Percentiles rank a stretch among this genome's conserved stretches.
phyloP scores from a whole-genome alignment of 2,888 invertebrate genomes.

The Doris montereyensis region DNA sequence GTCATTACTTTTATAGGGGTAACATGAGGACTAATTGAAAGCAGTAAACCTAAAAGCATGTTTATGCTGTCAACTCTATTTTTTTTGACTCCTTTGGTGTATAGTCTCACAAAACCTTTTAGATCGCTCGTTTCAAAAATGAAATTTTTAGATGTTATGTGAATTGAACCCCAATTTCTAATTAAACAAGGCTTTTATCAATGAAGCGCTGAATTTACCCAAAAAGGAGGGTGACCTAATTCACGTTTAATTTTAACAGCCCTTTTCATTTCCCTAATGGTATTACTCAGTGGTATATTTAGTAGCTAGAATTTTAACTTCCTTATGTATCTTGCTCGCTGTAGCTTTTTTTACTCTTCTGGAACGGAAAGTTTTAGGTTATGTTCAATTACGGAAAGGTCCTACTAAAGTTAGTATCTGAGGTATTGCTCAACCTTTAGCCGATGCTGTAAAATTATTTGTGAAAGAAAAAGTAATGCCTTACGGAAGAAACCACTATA shows the following conservation, averaged over 20 bases:
- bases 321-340: slow-evolving; percentile 76
- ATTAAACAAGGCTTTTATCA: too few relatives aligned
- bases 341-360: slow-evolving; percentile 83
- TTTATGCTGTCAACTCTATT: neutral
- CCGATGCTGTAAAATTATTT: slow-evolving; percentile 83
- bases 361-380: slow-evolving; percentile 80
- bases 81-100: neutral
- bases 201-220: too few relatives aligned
- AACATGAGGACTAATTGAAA: neutral
- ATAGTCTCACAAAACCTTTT: too few relatives aligned
- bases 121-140: too few relatives aligned
- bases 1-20: neutral
- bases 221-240: too few relatives aligned
- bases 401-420: slow-evolving; percentile 81
- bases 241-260: too few relatives aligned
- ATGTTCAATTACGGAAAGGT: slow-evolving; percentile 83
- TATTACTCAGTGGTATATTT: too few relatives aligned
- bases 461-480: slow-evolving; percentile 76
- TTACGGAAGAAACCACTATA: slow-evolving; percentile 77
- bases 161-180: too few relatives aligned
- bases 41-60: too few relatives aligned
- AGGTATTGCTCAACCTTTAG: slow-evolving; percentile 81
- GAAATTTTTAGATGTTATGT: too few relatives aligned
- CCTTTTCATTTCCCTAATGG: too few relatives aligned
- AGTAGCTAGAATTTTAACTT: slow-evolving; percentile 44